Conservation (phyloP, 2,888 invertebrate species). For the Ariolimax columbianus region DNA sequence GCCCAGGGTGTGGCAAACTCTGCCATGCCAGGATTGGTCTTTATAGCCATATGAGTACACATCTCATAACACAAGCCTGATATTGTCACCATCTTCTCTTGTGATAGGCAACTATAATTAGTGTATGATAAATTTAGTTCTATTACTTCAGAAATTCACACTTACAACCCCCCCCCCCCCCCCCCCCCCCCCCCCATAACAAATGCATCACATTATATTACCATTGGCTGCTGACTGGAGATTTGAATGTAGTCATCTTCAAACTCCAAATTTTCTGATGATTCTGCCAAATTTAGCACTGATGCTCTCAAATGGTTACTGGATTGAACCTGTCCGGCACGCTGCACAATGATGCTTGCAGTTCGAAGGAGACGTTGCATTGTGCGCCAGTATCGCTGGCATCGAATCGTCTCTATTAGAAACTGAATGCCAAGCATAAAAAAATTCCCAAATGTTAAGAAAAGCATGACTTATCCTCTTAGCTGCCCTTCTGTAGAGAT, state of each 20-base stretch:
- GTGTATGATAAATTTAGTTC: too few relatives aligned
- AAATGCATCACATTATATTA: background rate
- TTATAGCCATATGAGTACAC: too few relatives aligned
- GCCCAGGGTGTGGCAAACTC: too few relatives aligned
- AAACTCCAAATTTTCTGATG: constrained; percentile 27
- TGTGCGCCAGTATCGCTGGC: constrained; percentile 46
- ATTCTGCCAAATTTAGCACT: constrained; percentile 21
- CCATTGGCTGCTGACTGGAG: constrained; percentile 31
- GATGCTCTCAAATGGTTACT: constrained; percentile 18
- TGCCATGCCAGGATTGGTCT: too few relatives aligned
- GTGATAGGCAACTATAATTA: too few relatives aligned
- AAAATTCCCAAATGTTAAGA: constrained; percentile 41
- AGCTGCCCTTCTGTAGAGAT: background rate
- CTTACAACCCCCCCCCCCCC: too few relatives aligned
- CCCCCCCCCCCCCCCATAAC: too few relatives aligned
- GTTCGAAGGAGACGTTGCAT: constrained; percentile 56
- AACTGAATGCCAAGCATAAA: constrained; percentile 36
- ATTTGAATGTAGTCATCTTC: constrained; percentile 45
- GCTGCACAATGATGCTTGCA: constrained; percentile 55
- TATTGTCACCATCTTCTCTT: too few relatives aligned
- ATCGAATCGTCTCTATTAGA: constrained; percentile 17
- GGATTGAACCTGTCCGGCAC: constrained; percentile 5
- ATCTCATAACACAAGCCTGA: too few relatives aligned
- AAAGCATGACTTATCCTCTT: constrained; percentile 12
- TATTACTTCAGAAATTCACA: too few relatives aligned